Conservation (phyloP, 2,113 vertebrate genomes). For the Herpetotheres cachinnans region DNA sequence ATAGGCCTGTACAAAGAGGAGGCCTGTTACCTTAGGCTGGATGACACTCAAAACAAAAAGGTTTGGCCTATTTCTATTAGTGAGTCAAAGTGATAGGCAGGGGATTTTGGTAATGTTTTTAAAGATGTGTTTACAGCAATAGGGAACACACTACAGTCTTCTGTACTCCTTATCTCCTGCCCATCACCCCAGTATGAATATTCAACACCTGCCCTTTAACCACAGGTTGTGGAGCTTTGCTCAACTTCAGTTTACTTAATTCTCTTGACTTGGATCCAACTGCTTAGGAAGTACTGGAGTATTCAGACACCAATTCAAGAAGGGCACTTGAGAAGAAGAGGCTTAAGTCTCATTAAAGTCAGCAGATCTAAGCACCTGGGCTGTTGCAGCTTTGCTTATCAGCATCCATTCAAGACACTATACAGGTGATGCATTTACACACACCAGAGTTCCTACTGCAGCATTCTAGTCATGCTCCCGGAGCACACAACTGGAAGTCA, state of each 20-base stretch:
- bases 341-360: neutral
- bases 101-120: neutral
- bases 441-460: neutral
- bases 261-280: neutral
- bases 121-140: neutral
- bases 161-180: neutral
- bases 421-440: neutral
- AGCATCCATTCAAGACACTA: neutral
- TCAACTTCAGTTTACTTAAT: neutral
- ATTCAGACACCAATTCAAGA: neutral
- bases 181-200: neutral
- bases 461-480: neutral
- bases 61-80: neutral
- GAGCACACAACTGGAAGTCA: neutral
- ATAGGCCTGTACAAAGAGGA: neutral
- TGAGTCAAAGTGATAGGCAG: neutral
- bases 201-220: neutral
- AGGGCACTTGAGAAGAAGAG: neutral
- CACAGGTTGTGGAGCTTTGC: neutral
- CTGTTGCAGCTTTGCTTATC: neutral
- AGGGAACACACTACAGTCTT: neutral
- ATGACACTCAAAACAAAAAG: neutral
- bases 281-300: neutral
- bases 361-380: neutral
- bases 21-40: neutral